Base-by-base conservation (phyloP, 30 jellyfish, hydroid and myxozoan genomes). In the Turritopsis dohrnii region DNA sequence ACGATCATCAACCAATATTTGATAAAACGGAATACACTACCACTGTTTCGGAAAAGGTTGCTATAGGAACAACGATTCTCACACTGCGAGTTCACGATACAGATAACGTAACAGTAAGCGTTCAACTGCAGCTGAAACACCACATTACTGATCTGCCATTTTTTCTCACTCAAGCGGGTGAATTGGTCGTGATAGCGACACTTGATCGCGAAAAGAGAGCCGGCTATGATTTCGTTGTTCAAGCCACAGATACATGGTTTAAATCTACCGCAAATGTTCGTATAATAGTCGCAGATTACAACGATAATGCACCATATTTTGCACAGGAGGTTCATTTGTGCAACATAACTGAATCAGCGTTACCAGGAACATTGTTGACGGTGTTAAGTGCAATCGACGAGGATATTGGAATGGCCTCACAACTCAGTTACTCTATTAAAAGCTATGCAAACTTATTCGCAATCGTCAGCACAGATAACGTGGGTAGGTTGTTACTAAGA, bases 171-270 rank as follows among this genome's bases (percentile, higher is more conserved):
- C 60, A 84, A 52, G 77, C 91, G 71, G 96, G 96, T 22, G 88
- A 41, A 20, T 66, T 89, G 0, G 22, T 28, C 65, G 26, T 90
- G n/a, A 29, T 72, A 53, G 81, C 75, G 52, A 54, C 60, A 8
- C 86, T 89, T 82, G 94, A 89, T 71, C 72, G 79, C 41, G 96
- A 89, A 77, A 29, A 54, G 26, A 29, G 25, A n/a, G 80, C n/a
- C 13, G 5, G 74, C 16, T 89, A 89, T 60, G 66, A 82, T 7
- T 71, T 89, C 66, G 81, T 66, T 74, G 96, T 89, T 52, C 94
- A 89, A 54, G 96, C 96, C 18, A 86, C 83, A 28, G 96, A 89
- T 69, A 89, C 94, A 7, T 81, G 54, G 84, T 82, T 89, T 28
- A 81, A 23, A 18, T 90, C 94, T 17, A 71, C 93, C 41, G 19